Evolutionary conservation across 2,113 vertebrate genomes (phyloP).

Genomic region (Peromyscus polionotus): DNA sequence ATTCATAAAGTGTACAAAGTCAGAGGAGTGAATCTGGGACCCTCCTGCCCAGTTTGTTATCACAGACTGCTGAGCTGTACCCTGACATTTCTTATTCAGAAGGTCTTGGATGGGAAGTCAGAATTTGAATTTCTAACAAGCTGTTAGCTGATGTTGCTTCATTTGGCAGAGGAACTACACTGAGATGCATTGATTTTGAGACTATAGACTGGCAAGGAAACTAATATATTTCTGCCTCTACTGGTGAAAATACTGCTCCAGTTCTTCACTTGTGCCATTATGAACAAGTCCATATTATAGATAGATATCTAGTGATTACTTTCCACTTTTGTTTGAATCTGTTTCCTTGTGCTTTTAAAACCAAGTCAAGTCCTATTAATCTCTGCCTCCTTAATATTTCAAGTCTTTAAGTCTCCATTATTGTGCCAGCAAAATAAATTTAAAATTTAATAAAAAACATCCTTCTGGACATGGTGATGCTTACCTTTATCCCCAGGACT

Average conservation of each 20-base stretch:
- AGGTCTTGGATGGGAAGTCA: not conserved
- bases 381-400: constrained; percentile 12
- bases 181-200: not conserved
- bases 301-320: constrained; percentile 37
- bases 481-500: not conserved
- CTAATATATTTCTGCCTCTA: constrained; percentile 9
- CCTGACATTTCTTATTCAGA: constrained; percentile 22
- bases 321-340: constrained; percentile 34
- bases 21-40: not conserved
- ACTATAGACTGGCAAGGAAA: not conserved
- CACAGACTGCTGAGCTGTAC: not conserved
- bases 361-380: constrained; percentile 52
- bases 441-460: not conserved
- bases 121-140: constrained; percentile 27
- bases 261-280: constrained; percentile 30
- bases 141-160: not conserved
- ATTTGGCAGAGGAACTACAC: not conserved
- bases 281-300: not conserved
- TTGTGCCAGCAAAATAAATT: constrained; percentile 44
- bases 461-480: no score
- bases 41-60: not conserved
- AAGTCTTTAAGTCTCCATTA: constrained; percentile 45
- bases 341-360: constrained; percentile 62
- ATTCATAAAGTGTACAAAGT: constrained; percentile 17
- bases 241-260: not conserved